A percentile compares a stretch with the other conserved stretches of the same genome.
Evolutionary conservation across 2,888 invertebrate species (phyloP).

Genomic region (Sylvicola cinctus): DNA sequence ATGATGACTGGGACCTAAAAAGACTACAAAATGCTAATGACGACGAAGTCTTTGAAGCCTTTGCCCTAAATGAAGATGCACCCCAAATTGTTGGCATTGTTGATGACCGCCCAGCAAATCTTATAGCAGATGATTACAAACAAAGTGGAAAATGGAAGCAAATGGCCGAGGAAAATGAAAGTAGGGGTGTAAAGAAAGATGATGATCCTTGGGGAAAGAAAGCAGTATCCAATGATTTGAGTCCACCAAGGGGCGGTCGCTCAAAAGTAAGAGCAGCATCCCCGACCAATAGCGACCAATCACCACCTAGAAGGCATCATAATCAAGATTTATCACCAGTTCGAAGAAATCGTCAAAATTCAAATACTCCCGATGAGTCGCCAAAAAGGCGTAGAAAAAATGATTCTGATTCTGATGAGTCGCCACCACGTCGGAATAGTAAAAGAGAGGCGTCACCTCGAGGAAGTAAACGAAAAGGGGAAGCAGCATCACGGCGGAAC

Average conservation of each 20-base stretch:
- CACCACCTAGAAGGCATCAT: no score
- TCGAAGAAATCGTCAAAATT: conserved; percentile 8
- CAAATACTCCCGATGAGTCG: conserved; percentile 17
- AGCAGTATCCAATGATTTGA: no score
- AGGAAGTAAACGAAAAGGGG: conserved; percentile 6
- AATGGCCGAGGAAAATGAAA: not conserved
- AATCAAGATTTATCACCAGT: not conserved
- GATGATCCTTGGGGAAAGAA: conserved; percentile 3
- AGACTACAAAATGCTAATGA: conserved; percentile 33
- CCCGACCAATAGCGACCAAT: no score
- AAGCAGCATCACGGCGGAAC: conserved; percentile 1
- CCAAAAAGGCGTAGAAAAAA: conserved; percentile 13
- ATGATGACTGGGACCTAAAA: conserved; percentile 55
- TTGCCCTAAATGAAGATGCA: conserved; percentile 62
- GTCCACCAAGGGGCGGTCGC: no score
- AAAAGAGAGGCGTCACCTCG: no score
- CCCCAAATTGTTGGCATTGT: conserved; percentile 77
- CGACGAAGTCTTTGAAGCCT: conserved; percentile 43
- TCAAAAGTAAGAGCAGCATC: no score
- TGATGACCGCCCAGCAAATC: conserved; percentile 56
- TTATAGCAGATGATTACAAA: conserved; percentile 17
- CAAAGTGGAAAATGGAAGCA: conserved; percentile 17
- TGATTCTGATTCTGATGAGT: conserved; percentile 12
- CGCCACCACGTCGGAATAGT: no score
- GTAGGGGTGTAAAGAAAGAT: not conserved